These are phyloP conservation scores for Anser brachyrhynchus DNA, from an alignment of 2,113 vertebrate species.

Conservation along the genomic window DNA sequence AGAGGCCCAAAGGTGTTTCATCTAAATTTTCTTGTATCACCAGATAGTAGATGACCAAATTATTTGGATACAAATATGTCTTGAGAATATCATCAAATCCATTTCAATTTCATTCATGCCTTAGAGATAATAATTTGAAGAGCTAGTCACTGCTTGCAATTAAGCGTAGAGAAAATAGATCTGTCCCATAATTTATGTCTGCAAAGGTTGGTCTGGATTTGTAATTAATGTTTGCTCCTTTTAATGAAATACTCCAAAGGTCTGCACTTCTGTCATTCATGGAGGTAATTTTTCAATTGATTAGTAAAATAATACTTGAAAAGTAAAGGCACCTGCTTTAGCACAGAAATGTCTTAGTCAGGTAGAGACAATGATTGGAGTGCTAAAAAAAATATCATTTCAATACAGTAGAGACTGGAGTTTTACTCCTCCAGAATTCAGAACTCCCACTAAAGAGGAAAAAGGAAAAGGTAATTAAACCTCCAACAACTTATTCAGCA, in stretches of 20 bases:
- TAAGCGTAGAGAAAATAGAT: slow-evolving; percentile 91
- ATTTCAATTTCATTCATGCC: slow-evolving; percentile 92
- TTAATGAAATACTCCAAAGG: slow-evolving; percentile 88
- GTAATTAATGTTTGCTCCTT: slow-evolving; percentile 86
- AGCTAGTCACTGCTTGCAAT: slow-evolving; percentile 86
- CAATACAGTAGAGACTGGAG: slow-evolving; percentile 74
- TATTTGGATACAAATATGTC: slow-evolving; percentile 58
- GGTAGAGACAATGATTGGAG: slow-evolving; percentile 86
- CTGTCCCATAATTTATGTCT: slow-evolving; percentile 89
- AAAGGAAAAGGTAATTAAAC: slow-evolving; percentile 76
- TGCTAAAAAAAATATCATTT: slow-evolving; percentile 81
- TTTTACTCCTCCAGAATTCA: slow-evolving; percentile 77
- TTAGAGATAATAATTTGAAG: slow-evolving; percentile 90
- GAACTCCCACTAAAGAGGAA: slow-evolving; percentile 60
- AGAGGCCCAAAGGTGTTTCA: background rate
- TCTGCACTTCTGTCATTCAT: slow-evolving; percentile 89
- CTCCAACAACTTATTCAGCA: slow-evolving; percentile 44
- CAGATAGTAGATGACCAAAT: background rate
- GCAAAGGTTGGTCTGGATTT: slow-evolving; percentile 80
- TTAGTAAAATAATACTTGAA: slow-evolving; percentile 93
- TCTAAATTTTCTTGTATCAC: background rate
- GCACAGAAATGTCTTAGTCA: slow-evolving; percentile 82
- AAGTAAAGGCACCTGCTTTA: slow-evolving; percentile 92
- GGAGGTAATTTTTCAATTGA: slow-evolving; percentile 97
- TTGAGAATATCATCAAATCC: slow-evolving; percentile 73